Base-by-base conservation (phyloP, 2,888 invertebrate genomes). In the Harpalus rubripes region DNA sequence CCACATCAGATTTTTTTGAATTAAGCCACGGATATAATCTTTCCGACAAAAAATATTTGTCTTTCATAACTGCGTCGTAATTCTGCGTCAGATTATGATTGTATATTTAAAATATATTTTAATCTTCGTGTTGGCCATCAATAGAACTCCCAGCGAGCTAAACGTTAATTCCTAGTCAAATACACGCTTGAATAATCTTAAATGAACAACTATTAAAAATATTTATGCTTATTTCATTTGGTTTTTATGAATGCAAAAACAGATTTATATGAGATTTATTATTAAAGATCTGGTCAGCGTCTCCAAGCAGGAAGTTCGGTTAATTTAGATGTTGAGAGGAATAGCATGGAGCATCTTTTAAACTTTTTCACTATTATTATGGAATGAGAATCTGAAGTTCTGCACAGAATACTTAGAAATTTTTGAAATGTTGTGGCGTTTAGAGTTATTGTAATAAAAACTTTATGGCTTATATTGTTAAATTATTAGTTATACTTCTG, bases 171-270 rank as follows among this genome's bases (percentile, higher is more conserved):
- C 44, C 44, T 6, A 52, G 44, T 52, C 44, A 52, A 52, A 8
- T 52, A 52, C 44, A 52, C 44, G 44, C 44, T 52, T 52, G 44
- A 52, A 52, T 52, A 52, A 52, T 52, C 44, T 12, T 12, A 52
- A 52, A 52, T 52, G 44, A 12, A 52, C 44, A 52, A 52, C 44
- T 52, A 52, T 52, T 52, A 52, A 52, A 52, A 52, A 52, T 52
- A 52, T 52, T 52, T 52, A 52, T 52, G 44, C 44, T 52, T 12
- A 52, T 52, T 52, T 52, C 44, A 52, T 52, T 12, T 52, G 44
- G 44, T 52, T 52, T 52, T 52, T 52, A 52, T 52, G 44, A 52
- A 52, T 52, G 44, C 44, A 52, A 52, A 52, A 52, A 52, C 44
- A 52, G 44, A 52, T 52, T 52, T 52, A 52, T 10, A 12, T 52